Conservation (phyloP, 1,140 invertebrate species). For the Forficula auricularia region DNA sequence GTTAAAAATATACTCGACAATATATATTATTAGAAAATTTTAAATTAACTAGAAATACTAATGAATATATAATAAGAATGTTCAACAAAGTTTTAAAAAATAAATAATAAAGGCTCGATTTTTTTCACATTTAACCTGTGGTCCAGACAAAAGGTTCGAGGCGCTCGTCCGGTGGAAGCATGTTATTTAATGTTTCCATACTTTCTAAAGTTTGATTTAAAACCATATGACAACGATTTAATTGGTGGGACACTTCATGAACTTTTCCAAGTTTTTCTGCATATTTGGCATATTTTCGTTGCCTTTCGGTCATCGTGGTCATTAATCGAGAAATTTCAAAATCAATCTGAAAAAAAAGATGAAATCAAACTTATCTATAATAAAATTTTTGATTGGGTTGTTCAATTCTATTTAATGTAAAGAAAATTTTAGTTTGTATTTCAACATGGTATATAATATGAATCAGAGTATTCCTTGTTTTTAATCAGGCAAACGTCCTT, state of each 20-base stretch:
- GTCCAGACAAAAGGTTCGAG: slow-evolving; percentile 83
- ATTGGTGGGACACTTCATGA: slow-evolving; percentile 52
- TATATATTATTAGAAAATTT: no score
- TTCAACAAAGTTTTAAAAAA: no score
- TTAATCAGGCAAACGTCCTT: no score
- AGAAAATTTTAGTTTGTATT: background rate
- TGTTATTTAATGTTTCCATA: slow-evolving; percentile 66
- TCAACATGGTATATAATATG: background rate
- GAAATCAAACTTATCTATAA: background rate
- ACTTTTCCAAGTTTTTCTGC: slow-evolving; percentile 69
- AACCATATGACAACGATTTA: slow-evolving; percentile 62
- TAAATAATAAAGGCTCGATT: no score
- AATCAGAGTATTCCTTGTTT: background rate
- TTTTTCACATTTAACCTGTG: slow-evolving; percentile 55
- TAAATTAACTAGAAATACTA: no score
- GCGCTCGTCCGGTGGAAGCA: slow-evolving; percentile 63
- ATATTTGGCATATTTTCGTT: slow-evolving; percentile 65
- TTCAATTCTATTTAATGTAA: background rate
- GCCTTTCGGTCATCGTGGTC: slow-evolving; percentile 50
- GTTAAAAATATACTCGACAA: no score
- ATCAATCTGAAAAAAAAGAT: slow-evolving; percentile 38
- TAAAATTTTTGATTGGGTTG: background rate
- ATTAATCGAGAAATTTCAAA: slow-evolving; percentile 51
- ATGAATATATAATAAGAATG: no score
- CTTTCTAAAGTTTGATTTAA: slow-evolving; percentile 71